Evolutionary conservation across 2,113 vertebrate species (phyloP), one percentile per base, ranked within the genome.

Genomic region (Phrynosoma platyrhinos): DNA sequence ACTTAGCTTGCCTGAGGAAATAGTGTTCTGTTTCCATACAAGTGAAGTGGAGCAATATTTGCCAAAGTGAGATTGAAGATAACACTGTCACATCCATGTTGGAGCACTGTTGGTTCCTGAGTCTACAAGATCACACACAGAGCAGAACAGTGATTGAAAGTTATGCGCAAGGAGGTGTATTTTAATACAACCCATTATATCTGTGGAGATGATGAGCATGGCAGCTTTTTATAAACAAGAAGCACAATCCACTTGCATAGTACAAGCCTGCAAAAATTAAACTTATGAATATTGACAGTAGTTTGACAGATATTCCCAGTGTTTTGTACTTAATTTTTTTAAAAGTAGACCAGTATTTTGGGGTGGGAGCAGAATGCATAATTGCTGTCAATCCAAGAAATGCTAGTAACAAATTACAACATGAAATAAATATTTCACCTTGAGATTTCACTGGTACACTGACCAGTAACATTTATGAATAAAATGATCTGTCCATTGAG

Each of bases 171-270:
- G 13, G 25, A 66, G 8, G 68, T 16, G 72, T 81, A 42, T 20
- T 87, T 80, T 27, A 36, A 32, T 83, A n/a, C 47, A 20, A 14
- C 21, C n/a, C 2, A 7, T 42, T 85, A 64, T 53, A 66, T 18
- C 23, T 69, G 8, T 27, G 27, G 40, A n/a, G 40, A n/a, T 52
- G 1, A n/a, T n/a, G 23, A 47, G 64, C 36, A 25, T 66, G 58
- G 25, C 9, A 86, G 12, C 64, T 79, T 47, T 47, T 47, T 66
- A 79, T 79, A 58, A 25, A 86, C 42, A 71, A 52, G 64, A 16
- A 69, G 77, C 47, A 52, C 77, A 79, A 55, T 55, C 20, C 62
- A 47, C 40, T 84, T 74, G 83, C 25, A 85, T 25, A 85, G 32
- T 10, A 40, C 55, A 62, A 64, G 40, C 13, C 30, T 62, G 25